Conservation (phyloP, 2,797 vertebrate genomes). For the Pseudochaenichthys georgianus region DNA sequence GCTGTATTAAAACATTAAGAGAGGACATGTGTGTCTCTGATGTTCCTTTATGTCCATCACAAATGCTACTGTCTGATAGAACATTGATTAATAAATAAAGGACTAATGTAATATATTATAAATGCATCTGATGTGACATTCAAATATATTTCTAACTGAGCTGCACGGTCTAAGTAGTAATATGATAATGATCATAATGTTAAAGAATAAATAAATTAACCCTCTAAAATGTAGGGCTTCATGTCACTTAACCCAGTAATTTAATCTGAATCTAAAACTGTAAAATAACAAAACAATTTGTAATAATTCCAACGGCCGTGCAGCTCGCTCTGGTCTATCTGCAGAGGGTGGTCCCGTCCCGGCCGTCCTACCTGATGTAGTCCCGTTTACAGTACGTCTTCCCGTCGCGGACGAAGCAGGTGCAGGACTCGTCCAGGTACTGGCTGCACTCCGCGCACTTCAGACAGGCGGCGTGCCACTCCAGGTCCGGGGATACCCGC, state of each 20-base stretch:
- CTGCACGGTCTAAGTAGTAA: neutral
- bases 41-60: neutral
- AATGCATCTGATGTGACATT: neutral
- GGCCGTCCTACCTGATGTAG: constrained; percentile 91
- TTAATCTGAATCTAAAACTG: constrained; percentile 1
- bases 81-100: neutral
- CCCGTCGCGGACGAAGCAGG: constrained; percentile 96
- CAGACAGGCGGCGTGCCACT: constrained; percentile 97
- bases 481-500: constrained; percentile 95
- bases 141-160: neutral
- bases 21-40: neutral
- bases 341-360: constrained; percentile 10
- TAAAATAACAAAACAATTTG: constrained; percentile 8
- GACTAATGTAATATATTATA: neutral
- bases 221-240: neutral
- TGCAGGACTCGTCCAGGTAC: constrained; percentile 97
- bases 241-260: neutral
- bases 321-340: constrained; percentile 5
- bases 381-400: constrained; percentile 98
- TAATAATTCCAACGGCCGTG: constrained; percentile 10
- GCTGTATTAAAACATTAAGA: neutral
- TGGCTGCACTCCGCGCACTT: constrained; percentile 97
- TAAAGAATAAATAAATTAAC: neutral
- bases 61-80: neutral
- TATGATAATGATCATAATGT: neutral